Conservation (phyloP, 2,113 vertebrate species). For the Pollimyrus isidori region DNA sequence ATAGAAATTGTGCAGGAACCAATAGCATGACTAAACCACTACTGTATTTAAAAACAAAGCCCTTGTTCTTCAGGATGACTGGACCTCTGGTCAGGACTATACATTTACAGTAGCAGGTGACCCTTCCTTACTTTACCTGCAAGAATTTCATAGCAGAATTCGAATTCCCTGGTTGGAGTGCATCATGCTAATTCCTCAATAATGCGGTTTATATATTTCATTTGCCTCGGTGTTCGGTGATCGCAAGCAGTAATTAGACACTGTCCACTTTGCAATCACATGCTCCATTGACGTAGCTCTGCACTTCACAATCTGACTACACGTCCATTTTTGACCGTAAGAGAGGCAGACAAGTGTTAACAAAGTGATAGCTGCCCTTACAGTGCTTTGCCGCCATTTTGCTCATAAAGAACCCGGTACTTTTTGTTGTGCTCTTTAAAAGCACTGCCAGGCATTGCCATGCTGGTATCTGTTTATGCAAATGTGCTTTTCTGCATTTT, state of each 20-base stretch:
- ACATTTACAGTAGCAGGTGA: background rate
- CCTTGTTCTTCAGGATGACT: background rate
- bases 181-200: background rate
- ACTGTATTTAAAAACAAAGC: background rate
- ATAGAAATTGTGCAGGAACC: background rate
- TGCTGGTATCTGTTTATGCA: background rate
- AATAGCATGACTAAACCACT: background rate
- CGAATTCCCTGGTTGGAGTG: background rate
- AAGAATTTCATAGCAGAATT: background rate
- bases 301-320: background rate
- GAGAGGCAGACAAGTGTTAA: background rate
- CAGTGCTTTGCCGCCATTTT: background rate
- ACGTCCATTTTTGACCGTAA: background rate
- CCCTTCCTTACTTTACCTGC: background rate
- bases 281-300: background rate
- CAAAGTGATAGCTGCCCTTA: background rate
- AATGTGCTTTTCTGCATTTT: background rate
- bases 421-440: background rate
- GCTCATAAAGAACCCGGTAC: background rate
- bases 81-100: background rate
- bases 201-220: background rate
- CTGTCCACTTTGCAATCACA: background rate
- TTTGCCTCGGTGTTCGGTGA: background rate
- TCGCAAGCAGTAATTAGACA: background rate
- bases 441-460: background rate